Conservation (phyloP, 2,888 invertebrate genomes). For the Zootermopsis nevadensis region DNA sequence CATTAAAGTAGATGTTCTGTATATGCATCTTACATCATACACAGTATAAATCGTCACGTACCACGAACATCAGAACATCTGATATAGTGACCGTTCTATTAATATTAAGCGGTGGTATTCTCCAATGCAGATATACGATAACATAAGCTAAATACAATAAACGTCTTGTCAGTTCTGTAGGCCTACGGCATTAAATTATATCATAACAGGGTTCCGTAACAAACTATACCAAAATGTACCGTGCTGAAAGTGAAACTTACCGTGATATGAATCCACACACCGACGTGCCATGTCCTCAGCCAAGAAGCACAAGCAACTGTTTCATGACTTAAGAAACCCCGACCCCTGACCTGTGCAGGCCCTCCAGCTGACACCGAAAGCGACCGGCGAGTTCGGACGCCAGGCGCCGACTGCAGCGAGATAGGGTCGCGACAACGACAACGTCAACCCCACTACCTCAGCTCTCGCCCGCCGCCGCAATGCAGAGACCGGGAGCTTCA, state of each 20-base stretch:
- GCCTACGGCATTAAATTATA: neutral
- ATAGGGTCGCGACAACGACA: slow-evolving; percentile 16
- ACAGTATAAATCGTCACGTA: no score
- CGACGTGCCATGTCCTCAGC: neutral
- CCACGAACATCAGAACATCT: no score
- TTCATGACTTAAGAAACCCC: slow-evolving; percentile 6
- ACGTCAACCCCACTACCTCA: slow-evolving; percentile 34
- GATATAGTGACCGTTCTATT: no score
- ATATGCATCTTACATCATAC: no score
- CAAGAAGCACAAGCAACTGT: slow-evolving; percentile 8
- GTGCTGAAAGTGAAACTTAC: neutral
- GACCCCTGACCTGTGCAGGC: slow-evolving; percentile 38
- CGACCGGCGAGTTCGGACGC: slow-evolving; percentile 39
- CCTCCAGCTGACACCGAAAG: neutral
- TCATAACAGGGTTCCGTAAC: neutral
- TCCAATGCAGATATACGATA: no score
- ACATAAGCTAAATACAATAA: neutral
- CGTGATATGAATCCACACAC: neutral
- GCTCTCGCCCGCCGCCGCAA: slow-evolving; percentile 48
- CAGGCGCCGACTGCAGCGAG: slow-evolving; percentile 40
- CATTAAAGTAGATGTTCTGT: no score
- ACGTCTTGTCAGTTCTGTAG: neutral
- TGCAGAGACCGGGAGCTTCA: slow-evolving; percentile 46
- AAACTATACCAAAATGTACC: neutral
- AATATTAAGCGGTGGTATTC: no score